phyloP scores from a whole-genome alignment of 2,113 vertebrate genomes.

The Caretta caretta region DNA sequence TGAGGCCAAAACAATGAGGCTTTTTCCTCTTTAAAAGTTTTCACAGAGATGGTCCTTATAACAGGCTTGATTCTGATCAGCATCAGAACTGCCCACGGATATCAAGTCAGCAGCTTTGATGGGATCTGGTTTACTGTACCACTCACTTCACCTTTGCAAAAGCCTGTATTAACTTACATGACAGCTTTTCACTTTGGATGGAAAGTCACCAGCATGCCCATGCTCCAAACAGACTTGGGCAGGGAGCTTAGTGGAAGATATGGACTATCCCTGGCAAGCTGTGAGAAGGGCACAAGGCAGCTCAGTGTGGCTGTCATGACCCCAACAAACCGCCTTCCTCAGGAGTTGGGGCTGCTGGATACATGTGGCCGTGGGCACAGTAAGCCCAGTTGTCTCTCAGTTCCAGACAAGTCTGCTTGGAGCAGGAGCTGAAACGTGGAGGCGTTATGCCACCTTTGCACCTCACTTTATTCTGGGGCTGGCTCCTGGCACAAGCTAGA shows the following conservation, averaged over 20 bases:
- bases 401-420: background rate
- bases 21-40: background rate
- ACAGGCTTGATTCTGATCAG: background rate
- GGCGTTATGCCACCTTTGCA: background rate
- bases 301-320: background rate
- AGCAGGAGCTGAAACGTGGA: background rate
- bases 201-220: background rate
- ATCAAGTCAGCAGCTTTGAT: background rate
- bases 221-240: background rate
- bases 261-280: background rate
- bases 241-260: background rate
- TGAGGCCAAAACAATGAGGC: slow-evolving; percentile 9
- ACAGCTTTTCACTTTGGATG: background rate
- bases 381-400: background rate
- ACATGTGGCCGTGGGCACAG: background rate
- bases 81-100: background rate
- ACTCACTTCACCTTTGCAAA: background rate
- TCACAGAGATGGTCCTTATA: background rate
- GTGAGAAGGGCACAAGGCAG: background rate
- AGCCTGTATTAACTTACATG: accelerated
- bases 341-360: background rate
- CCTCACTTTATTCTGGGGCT: background rate
- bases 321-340: background rate
- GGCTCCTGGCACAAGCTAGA: accelerated
- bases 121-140: background rate